Percentiles rank a stretch among this genome's conserved stretches.
These are phyloP conservation scores for Tiphia femorata DNA, from an alignment of 2,888 invertebrate species.

Conservation along the genomic window DNA sequence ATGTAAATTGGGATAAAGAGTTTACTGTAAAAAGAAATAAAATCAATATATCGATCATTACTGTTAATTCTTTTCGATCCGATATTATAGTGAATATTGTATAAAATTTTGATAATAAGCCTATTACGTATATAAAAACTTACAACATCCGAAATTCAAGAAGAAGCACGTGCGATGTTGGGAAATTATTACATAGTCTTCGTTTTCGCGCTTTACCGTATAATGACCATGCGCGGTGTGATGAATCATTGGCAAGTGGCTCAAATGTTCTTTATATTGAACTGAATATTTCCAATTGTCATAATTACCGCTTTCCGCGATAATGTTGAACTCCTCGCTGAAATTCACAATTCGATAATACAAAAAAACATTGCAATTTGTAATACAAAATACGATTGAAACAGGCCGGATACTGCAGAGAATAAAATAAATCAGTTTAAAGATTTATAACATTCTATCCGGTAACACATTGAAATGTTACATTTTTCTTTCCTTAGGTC, in stretches of 20 bases:
- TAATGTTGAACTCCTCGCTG: slow-evolving; percentile 75
- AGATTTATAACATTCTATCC: too few species aligned
- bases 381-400: too few species aligned
- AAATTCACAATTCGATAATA: slow-evolving; percentile 40
- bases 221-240: slow-evolving; percentile 74
- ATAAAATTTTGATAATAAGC: background rate
- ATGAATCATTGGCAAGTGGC: slow-evolving; percentile 75
- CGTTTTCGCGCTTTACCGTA: slow-evolving; percentile 71
- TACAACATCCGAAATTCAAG: slow-evolving; percentile 72
- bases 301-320: slow-evolving; percentile 76
- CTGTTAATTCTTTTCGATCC: background rate
- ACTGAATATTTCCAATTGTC: slow-evolving; percentile 80
- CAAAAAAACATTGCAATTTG: too few species aligned
- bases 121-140: too few species aligned
- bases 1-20: slow-evolving; percentile 75
- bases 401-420: too few species aligned
- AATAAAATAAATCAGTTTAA: too few species aligned
- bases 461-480: too few species aligned
- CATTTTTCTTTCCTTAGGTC: background rate
- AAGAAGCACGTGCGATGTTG: slow-evolving; percentile 76
- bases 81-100: background rate
- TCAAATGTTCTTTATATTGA: slow-evolving; percentile 75
- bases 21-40: slow-evolving; percentile 70
- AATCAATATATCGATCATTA: slow-evolving; percentile 1
- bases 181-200: slow-evolving; percentile 73